These are phyloP conservation scores for Craterocephalus amniculus DNA, from an alignment of 2,797 vertebrate genomes.

Conservation along the genomic window DNA sequence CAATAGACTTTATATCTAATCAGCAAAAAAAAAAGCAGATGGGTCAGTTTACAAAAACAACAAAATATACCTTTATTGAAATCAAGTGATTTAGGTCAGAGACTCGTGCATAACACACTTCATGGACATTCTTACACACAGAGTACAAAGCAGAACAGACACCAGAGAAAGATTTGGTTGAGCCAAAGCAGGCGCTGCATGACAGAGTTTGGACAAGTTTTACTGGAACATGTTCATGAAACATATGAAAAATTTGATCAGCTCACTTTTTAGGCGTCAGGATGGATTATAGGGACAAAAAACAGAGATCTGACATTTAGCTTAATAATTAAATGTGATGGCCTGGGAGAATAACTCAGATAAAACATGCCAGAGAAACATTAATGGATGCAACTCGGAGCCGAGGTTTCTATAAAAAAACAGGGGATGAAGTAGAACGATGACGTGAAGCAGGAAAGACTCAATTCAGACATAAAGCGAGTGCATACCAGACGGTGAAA, in stretches of 20 bases:
- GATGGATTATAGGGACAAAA: neutral
- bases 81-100: constrained; percentile 57
- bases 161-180: constrained; percentile 65
- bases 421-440: neutral
- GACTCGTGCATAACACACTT: constrained; percentile 27
- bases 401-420: neutral
- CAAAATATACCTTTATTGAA: constrained; percentile 76
- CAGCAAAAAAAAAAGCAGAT: constrained; percentile 26
- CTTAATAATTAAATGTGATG: neutral
- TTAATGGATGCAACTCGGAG: constrained; percentile 11
- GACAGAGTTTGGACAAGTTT: neutral
- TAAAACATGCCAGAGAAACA: constrained; percentile 7
- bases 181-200: constrained; percentile 39
- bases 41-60: constrained; percentile 60
- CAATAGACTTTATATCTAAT: neutral
- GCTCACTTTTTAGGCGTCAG: neutral
- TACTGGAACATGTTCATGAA: neutral
- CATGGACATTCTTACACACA: constrained; percentile 21
- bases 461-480: neutral
- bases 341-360: neutral
- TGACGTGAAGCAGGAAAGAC: neutral
- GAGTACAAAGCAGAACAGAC: constrained; percentile 45
- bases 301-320: neutral
- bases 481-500: neutral
- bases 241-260: neutral